Conservation (phyloP, 2,797 vertebrate species). For the Smutsia temminckii region DNA sequence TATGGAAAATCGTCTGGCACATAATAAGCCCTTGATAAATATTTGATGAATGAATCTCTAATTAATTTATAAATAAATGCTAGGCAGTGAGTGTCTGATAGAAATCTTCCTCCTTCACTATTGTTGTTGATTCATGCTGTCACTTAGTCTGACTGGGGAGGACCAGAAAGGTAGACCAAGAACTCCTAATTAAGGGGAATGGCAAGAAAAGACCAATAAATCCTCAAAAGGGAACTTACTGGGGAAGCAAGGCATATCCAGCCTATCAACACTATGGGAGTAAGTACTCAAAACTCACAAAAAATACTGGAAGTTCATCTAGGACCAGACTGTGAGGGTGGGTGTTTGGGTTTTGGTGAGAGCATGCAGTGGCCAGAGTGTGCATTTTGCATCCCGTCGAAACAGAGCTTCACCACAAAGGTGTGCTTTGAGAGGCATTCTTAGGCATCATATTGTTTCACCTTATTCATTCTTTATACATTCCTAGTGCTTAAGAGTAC, state of each 20-base stretch:
- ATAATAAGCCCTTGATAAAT: neutral
- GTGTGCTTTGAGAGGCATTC: neutral
- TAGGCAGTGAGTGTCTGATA: neutral
- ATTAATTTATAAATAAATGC: neutral
- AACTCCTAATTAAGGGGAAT: neutral
- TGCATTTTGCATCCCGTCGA: neutral
- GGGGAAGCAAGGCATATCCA: no score
- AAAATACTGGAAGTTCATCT: neutral
- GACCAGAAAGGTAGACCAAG: neutral
- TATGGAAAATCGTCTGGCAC: neutral
- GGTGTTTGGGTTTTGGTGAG: neutral
- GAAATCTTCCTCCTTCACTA: neutral
- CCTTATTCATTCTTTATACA: conserved; percentile 18
- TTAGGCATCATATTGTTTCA: neutral
- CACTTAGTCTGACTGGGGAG: neutral
- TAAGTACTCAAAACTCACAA: neutral
- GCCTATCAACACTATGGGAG: neutral
- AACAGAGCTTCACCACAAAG: neutral
- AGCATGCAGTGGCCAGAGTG: neutral
- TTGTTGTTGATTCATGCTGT: neutral
- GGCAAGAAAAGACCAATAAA: neutral
- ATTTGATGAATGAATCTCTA: neutral
- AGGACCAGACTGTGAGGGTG: neutral
- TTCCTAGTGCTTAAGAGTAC: neutral
- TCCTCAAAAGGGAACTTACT: neutral